Conservation (phyloP, 2,888 invertebrate genomes). For the Caenorhabditis virilis region DNA sequence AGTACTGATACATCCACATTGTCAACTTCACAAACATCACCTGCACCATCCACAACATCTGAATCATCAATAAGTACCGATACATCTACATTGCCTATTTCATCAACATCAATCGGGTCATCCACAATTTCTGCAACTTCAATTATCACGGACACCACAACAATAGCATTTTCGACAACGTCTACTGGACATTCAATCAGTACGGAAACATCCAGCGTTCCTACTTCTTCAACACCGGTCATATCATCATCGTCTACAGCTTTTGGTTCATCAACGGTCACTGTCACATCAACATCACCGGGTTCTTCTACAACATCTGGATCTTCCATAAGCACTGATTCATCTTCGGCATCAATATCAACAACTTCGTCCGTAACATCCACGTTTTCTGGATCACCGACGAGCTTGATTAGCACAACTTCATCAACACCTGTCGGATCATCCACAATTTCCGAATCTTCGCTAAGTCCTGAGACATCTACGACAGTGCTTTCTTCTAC, state of each 20-base stretch:
- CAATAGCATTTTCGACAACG: background rate
- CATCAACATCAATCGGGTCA: conserved; percentile 1
- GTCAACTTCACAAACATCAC: background rate
- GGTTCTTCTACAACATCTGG: background rate
- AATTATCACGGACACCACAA: background rate
- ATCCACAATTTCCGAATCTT: too few relatives aligned
- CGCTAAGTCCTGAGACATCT: too few relatives aligned
- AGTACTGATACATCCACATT: too few relatives aligned
- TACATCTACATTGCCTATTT: background rate
- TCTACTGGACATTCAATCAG: too few relatives aligned
- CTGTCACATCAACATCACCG: conserved; percentile 3
- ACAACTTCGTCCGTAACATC: conserved; percentile 1
- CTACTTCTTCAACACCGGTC: too few relatives aligned
- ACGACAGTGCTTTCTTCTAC: background rate
- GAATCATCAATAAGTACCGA: background rate
- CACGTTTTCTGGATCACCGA: background rate
- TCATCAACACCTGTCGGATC: conserved; percentile 4
- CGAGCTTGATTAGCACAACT: background rate
- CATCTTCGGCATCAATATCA: background rate
- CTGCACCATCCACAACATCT: background rate
- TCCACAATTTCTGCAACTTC: background rate
- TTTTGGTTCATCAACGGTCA: background rate
- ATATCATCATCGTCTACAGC: too few relatives aligned
- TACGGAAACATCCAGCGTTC: too few relatives aligned
- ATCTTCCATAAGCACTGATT: too few relatives aligned